Evolutionary conservation across 2,797 vertebrate genomes (phyloP).

Genomic region (Acrossocheilus wenchowensis): DNA sequence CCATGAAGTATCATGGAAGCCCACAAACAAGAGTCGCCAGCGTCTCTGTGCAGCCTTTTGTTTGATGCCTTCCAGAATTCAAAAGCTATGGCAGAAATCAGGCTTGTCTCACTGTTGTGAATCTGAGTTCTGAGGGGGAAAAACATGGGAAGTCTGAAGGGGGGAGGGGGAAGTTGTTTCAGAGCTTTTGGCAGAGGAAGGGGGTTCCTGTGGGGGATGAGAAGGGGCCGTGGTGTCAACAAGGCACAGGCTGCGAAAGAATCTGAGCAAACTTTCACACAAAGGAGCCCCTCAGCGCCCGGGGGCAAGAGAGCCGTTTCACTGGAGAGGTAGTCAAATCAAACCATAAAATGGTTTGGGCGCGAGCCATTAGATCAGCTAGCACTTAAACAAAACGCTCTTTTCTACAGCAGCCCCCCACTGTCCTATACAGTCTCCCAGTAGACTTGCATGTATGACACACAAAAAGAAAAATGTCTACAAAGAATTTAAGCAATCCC

Average conservation of each 20-base stretch:
- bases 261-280: constrained; percentile 74
- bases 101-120: constrained; percentile 50
- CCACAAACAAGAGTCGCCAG: constrained; percentile 66
- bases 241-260: constrained; percentile 70
- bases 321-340: constrained; percentile 74
- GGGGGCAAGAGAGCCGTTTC: constrained; percentile 68
- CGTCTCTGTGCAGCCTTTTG: constrained; percentile 60
- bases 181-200: constrained; percentile 44
- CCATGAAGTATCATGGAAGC: constrained; percentile 70
- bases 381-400: constrained; percentile 74
- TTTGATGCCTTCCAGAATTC: constrained; percentile 56
- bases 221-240: constrained; percentile 70
- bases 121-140: constrained; percentile 44
- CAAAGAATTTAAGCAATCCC: neutral
- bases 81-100: constrained; percentile 59
- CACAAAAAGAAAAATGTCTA: neutral
- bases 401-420: constrained; percentile 66
- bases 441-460: constrained; percentile 55
- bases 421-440: constrained; percentile 44
- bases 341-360: constrained; percentile 71
- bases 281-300: constrained; percentile 69
- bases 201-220: constrained; percentile 53
- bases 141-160: constrained; percentile 44
- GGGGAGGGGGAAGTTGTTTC: constrained; percentile 36
- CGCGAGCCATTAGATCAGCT: constrained; percentile 66